Evolutionary conservation across 2,888 invertebrate genomes (phyloP), one percentile per base, ranked within the genome.

Genomic region (Sminthurinus aureus): DNA sequence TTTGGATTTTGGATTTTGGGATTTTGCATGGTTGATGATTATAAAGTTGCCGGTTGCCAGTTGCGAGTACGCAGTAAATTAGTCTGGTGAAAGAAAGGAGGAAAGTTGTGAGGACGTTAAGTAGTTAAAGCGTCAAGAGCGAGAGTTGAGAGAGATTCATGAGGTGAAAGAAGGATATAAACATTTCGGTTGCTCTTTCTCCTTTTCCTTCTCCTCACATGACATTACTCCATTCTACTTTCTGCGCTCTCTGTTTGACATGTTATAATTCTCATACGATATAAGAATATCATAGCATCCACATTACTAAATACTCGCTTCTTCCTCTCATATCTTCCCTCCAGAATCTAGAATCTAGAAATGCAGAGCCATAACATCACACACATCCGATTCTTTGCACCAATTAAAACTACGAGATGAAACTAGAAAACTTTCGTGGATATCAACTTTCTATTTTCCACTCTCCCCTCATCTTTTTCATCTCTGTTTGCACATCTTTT

Each of bases 361-460:
- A 38, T 38, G 38, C 38, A 38, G 38, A 38, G 38, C 38, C 38
- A 38, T 38, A 38, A 38, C 38, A 38, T 38, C 38, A 38, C 38
- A 38, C 38, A 38, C 38, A 38, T 38, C 38, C 38, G 38, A 38
- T 38, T 38, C 24, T 71, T 71, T 24, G 24, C 22, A 50, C 69
- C 79, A 79, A 79, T 79, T 79, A 67, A 79, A 79, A 79, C 38
- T 50, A 79, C 69, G 51, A 67, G 69, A 67, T 79, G 69, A 20
- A 69, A 51, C 67, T 38, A 50, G n/a, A 69, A 50, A 79, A 79
- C 26, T 38, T 50, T 50, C 50, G 50, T 0, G 13, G 38, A 18
- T 73, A 73, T 38, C 1, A 58, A 58, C 38, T 38, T 9, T 18
- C 58, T 74, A 18, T 67, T 66, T 64, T 81, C n/a, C n/a, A 24